Percentiles rank a stretch among this genome's conserved stretches.
Evolutionary conservation across 1,140 invertebrate genomes (phyloP).

Genomic region (Melipona quadrifasciata): DNA sequence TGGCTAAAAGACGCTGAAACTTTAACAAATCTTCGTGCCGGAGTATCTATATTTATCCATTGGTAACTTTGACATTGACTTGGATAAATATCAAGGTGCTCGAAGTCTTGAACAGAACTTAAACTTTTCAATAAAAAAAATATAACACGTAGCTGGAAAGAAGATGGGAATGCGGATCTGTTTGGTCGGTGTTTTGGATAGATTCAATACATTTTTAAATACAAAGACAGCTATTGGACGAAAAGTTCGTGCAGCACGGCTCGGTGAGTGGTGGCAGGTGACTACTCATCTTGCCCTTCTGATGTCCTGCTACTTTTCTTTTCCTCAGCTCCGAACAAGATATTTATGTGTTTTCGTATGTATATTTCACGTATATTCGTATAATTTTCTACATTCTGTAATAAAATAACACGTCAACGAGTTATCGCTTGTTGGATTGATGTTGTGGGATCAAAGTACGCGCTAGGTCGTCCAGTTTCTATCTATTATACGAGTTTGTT

Average conservation of each 20-base stretch:
- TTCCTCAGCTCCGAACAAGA: not conserved
- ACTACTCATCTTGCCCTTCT: too few species aligned
- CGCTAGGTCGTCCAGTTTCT: not conserved
- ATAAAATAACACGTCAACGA: not conserved
- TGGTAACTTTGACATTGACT: not conserved
- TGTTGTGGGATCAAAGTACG: constrained; percentile 13
- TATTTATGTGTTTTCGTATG: not conserved
- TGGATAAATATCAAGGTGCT: too few species aligned
- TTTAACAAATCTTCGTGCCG: not conserved
- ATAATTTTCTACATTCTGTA: not conserved
- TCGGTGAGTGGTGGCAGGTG: too few species aligned
- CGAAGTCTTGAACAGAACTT: not conserved
- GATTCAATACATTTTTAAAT: too few species aligned
- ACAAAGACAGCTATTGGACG: too few species aligned
- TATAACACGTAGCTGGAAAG: too few species aligned
- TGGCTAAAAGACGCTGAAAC: not conserved
- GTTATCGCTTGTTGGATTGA: not conserved
- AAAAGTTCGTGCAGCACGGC: too few species aligned
- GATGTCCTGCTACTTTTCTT: too few species aligned
- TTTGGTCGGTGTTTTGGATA: too few species aligned
- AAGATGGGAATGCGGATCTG: too few species aligned
- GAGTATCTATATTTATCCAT: not conserved
- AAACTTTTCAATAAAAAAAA: too few species aligned
- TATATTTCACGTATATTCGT: not conserved
- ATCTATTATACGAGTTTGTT: not conserved